phyloP scores from a whole-genome alignment of 2,113 vertebrate species.

The Semicossyphus pulcher region DNA sequence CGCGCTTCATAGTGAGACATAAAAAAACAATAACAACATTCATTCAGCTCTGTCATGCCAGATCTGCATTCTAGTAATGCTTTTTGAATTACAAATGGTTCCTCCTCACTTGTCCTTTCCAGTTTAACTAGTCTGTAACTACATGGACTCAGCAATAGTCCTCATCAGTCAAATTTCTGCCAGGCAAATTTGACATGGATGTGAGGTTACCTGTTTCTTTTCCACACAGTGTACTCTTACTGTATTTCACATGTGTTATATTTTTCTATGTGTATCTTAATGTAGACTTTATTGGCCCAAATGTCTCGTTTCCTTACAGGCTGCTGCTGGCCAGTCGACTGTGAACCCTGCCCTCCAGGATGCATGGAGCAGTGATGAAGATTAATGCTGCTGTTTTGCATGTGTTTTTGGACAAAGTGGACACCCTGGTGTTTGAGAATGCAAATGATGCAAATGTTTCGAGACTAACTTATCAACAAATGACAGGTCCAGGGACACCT shows the following conservation, averaged over 20 bases:
- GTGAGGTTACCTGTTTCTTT: neutral
- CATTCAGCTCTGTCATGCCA: neutral
- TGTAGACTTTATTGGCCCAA: neutral
- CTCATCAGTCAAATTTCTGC: neutral
- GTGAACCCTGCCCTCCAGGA: constrained; percentile 91
- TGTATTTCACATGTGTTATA: no score
- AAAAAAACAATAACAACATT: neutral
- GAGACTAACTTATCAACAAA: neutral
- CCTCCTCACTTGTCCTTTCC: neutral
- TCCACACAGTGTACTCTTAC: no score
- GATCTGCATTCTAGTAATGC: constrained; percentile 12
- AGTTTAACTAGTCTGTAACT: neutral
- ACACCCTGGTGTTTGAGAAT: neutral
- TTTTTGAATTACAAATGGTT: neutral
- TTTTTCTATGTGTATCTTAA: no score
- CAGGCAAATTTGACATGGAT: neutral
- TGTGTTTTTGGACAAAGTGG: neutral
- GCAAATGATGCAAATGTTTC: constrained; percentile 4
- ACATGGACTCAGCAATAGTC: neutral
- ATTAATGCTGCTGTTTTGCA: constrained; percentile 75
- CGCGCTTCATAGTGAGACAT: neutral
- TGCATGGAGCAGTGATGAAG: constrained; percentile 95
- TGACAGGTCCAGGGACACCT: neutral
- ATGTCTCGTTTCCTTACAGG: constrained; percentile 74
- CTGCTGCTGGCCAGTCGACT: constrained; percentile 64